Conservation (phyloP, 2,113 vertebrate species). For the Caloenas nicobarica region DNA sequence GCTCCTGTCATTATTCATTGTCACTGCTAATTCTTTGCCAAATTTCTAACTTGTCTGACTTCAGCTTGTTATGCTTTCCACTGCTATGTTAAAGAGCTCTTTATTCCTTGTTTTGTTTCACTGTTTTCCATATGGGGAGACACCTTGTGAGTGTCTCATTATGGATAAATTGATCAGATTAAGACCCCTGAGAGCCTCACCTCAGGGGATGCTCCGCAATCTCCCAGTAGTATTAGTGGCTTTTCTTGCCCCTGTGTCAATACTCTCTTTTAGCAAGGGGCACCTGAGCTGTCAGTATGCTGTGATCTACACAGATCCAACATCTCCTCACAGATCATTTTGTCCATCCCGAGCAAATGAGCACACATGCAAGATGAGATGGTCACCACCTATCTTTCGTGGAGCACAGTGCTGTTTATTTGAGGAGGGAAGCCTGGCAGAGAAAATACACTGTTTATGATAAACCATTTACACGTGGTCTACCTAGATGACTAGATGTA, state of each 20-base stretch:
- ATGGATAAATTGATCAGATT: neutral
- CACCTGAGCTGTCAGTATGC: neutral
- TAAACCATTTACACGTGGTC: neutral
- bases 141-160: neutral
- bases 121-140: neutral
- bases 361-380: neutral
- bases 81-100: neutral
- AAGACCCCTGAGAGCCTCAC: neutral
- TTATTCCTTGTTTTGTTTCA: neutral
- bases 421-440: neutral
- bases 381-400: neutral
- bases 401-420: neutral
- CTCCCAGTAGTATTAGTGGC: neutral
- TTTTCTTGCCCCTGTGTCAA: neutral
- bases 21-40: slow-evolving; percentile 15
- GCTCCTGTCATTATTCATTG: slow-evolving; percentile 3
- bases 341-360: neutral
- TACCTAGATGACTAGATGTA: neutral
- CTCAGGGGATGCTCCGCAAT: neutral
- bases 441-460: fast-evolving
- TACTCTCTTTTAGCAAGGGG: neutral
- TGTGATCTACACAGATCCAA: fast-evolving
- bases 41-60: neutral
- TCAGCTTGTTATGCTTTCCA: neutral
- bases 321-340: neutral